Base-by-base conservation (phyloP, 2,888 invertebrate genomes). In the Sussaba pulchella region DNA sequence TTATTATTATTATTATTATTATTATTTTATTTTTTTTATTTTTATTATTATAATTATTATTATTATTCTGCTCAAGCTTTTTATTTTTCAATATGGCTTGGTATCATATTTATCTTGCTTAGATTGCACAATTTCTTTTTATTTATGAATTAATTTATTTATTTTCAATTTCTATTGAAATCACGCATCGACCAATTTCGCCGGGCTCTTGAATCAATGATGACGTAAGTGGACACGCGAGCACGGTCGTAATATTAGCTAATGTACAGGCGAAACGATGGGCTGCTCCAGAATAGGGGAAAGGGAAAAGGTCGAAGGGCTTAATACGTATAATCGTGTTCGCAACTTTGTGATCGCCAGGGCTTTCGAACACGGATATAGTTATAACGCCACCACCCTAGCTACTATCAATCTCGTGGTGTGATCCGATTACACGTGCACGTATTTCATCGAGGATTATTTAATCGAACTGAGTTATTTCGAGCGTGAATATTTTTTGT, bases 311-410 rank as follows among this genome's bases (percentile, higher is more conserved):
- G 4, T 0, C n/a, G 10, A 24, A 50, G 14, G 12, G 50, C 2
- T 24, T 50, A 2, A 2, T 2, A 1, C 14, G 50, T 50, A 50
- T 50, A 21, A 50, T 12, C 50, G 2, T 2, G 50, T 50, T 21
- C n/a, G 24, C 24, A 21, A 50, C 24, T 50, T 50, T 19, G 21
- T n/a, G 12, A 50, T 50, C 12, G 50, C 17, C n/a, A n/a, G 21
- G 19, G 21, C 19, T 50, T 50, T 50, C 47, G 19, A 50, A 50
- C 47, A 21, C 8, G 47, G 47, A 50, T 50, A 50, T 17, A 50
- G 47, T 19, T 17, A 19, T 50, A 50, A 50, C 21, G n/a, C n/a
- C n/a, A 19, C 6, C 21, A 9, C 19, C 2, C 47, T 9, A 10
- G 9, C 9, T 50, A 14, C 0, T 50, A 50, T 50, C 47, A 50